A percentile compares a stretch with the other conserved stretches of the same genome.
Conservation (phyloP, 1,140 invertebrate species). For the Bombus ignitus region DNA sequence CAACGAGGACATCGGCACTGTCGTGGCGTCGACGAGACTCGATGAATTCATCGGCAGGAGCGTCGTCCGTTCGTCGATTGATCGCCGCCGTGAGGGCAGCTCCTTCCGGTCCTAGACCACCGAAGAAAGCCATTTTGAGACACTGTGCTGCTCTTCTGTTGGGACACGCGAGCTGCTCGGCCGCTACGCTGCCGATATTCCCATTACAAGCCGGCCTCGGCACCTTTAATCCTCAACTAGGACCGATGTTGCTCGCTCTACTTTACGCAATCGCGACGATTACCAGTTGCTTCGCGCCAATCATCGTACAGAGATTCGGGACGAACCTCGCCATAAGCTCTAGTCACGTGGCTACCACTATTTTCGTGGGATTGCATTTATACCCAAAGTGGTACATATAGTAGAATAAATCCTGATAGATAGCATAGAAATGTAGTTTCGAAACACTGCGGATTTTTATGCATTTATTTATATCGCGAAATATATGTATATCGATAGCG, state of each 20-base stretch:
- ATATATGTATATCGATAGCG: no score
- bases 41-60: conserved; percentile 86
- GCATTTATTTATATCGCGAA: no score
- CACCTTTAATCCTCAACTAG: conserved; percentile 79
- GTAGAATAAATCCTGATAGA: no score
- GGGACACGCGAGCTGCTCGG: conserved; percentile 84
- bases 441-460: no score
- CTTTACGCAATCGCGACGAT: conserved; percentile 83
- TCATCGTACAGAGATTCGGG: conserved; percentile 83
- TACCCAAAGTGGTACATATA: conserved; percentile 84
- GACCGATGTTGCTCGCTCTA: conserved; percentile 83
- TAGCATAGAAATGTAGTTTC: no score
- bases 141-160: conserved; percentile 85
- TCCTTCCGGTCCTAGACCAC: conserved; percentile 81
- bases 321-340: conserved; percentile 82
- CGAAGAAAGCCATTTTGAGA: conserved; percentile 80
- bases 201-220: conserved; percentile 83
- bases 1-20: conserved; percentile 80
- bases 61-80: conserved; percentile 86
- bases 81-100: conserved; percentile 85
- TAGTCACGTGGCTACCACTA: conserved; percentile 81
- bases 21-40: conserved; percentile 85
- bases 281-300: conserved; percentile 83
- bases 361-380: conserved; percentile 85
- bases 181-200: conserved; percentile 86